Evolutionary conservation across 2,888 invertebrate species (phyloP).

Genomic region (Limenitis camilla): DNA sequence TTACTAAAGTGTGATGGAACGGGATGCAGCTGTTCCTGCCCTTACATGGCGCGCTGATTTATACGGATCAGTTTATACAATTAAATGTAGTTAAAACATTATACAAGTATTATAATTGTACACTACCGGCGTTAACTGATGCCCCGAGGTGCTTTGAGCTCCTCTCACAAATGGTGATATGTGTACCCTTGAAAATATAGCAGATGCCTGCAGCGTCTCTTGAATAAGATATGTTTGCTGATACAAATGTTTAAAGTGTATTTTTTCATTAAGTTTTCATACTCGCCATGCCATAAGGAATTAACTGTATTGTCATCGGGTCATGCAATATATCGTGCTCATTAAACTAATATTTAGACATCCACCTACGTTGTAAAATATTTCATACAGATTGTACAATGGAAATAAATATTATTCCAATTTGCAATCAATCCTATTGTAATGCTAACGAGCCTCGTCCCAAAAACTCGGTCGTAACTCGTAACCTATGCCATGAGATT

Average conservation of each 20-base stretch:
- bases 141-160: constrained; percentile 7
- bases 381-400: not conserved
- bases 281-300: not conserved
- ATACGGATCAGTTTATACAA: constrained; percentile 26
- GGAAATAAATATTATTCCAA: not conserved
- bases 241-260: no score
- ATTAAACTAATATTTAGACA: not conserved
- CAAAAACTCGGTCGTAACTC: constrained; percentile 19
- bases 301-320: not conserved
- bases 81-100: constrained; percentile 24
- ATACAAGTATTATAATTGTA: constrained; percentile 22
- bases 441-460: constrained; percentile 16
- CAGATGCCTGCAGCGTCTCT: constrained; percentile 1
- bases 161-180: constrained; percentile 2
- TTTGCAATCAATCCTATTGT: constrained; percentile 7
- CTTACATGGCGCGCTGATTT: constrained; percentile 26
- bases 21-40: constrained; percentile 30
- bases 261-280: no score
- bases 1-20: constrained; percentile 30
- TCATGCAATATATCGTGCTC: not conserved
- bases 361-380: not conserved
- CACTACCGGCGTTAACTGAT: constrained; percentile 16
- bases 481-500: constrained; percentile 13
- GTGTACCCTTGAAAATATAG: constrained; percentile 1
- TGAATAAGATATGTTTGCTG: not conserved